A percentile compares a stretch with the other conserved stretches of the same genome.
Conservation (phyloP, 2,797 vertebrate genomes). For the Fratercula arctica region DNA sequence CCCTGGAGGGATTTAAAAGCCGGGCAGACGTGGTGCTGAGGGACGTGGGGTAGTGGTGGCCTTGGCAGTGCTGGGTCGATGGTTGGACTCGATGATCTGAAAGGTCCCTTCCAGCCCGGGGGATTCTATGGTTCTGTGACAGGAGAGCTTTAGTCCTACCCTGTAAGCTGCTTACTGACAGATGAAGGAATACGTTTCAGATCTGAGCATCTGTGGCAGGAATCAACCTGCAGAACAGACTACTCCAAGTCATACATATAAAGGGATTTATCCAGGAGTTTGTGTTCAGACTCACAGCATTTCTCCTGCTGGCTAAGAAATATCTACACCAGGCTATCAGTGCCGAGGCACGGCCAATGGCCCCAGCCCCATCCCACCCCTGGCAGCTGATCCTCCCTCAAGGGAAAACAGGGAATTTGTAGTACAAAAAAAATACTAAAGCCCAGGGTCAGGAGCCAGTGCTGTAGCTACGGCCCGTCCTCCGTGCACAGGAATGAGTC, state of each 20-base stretch:
- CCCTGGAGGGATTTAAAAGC: neutral
- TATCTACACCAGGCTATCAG: no score
- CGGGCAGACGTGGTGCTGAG: neutral
- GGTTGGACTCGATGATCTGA: neutral
- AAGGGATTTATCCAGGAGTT: neutral
- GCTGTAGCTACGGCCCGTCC: neutral
- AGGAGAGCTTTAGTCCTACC: neutral
- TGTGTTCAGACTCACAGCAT: neutral
- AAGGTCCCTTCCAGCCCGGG: neutral
- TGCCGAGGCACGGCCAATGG: neutral
- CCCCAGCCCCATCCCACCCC: neutral
- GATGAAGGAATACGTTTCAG: neutral
- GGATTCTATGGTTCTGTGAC: no score
- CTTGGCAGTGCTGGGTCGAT: neutral
- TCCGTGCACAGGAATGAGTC: neutral
- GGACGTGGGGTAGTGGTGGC: neutral
- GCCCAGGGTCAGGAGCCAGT: no score
- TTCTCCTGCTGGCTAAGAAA: neutral
- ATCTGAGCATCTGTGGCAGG: neutral
- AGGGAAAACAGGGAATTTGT: neutral
- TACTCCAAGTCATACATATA: neutral
- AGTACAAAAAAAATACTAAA: neutral
- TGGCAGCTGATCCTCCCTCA: neutral
- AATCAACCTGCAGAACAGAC: neutral
- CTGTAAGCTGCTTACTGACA: neutral